Percentiles rank a stretch among this genome's conserved stretches.
Evolutionary conservation across 1,140 invertebrate species (phyloP).

Genomic region (Camponotus vicinus): DNA sequence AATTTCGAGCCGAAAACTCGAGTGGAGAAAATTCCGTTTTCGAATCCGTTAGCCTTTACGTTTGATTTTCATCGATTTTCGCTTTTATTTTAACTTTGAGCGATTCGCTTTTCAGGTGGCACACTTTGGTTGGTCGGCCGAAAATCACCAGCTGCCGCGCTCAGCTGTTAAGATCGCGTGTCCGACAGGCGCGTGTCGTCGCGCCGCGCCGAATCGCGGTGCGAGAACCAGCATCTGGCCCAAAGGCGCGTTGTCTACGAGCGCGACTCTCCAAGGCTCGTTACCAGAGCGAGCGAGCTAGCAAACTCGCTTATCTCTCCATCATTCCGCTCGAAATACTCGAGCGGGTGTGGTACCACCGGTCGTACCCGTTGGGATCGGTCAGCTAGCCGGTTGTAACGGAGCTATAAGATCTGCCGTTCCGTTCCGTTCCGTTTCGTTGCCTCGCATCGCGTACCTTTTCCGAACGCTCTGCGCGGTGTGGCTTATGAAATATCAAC

Average conservation of each 20-base stretch:
- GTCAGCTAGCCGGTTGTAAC: slow-evolving; percentile 77
- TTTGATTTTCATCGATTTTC: neutral
- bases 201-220: slow-evolving; percentile 35
- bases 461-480: slow-evolving; percentile 20
- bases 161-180: slow-evolving; percentile 18
- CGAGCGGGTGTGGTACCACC: slow-evolving; percentile 75
- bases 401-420: slow-evolving; percentile 76
- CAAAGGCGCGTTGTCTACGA: slow-evolving; percentile 52
- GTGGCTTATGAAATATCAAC: slow-evolving; percentile 8
- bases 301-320: slow-evolving; percentile 72
- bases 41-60: neutral
- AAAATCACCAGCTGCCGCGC: slow-evolving; percentile 56
- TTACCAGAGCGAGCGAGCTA: slow-evolving; percentile 53
- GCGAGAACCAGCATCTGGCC: slow-evolving; percentile 54
- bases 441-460: slow-evolving; percentile 72
- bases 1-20: too few relatives aligned
- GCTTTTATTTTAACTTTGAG: slow-evolving; percentile 19
- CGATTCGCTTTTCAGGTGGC: slow-evolving; percentile 35
- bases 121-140: neutral
- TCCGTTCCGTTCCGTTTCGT: slow-evolving; percentile 77
- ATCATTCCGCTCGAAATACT: slow-evolving; percentile 77
- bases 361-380: slow-evolving; percentile 72
- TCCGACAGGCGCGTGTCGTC: slow-evolving; percentile 55
- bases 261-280: slow-evolving; percentile 33
- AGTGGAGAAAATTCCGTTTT: neutral